Percentiles rank a stretch among this genome's conserved stretches.
These are phyloP conservation scores for Deroptyus accipitrinus DNA, from an alignment of 2,113 vertebrate species.

Conservation along the genomic window DNA sequence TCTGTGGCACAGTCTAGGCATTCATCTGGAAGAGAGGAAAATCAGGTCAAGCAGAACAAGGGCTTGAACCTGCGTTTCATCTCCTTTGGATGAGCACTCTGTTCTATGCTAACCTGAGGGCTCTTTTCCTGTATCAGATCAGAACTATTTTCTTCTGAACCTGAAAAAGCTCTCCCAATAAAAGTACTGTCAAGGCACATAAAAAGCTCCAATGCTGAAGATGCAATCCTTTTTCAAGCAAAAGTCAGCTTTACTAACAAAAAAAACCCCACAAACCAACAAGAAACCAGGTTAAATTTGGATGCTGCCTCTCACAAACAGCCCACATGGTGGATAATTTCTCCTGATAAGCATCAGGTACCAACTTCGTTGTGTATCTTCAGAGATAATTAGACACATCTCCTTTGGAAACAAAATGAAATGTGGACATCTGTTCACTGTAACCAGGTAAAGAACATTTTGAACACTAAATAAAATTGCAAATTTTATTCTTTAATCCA, in stretches of 20 bases:
- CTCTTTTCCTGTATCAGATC: not conserved
- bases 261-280: not conserved
- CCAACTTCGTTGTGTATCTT: not conserved
- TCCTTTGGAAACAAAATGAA: not conserved
- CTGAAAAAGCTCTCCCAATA: not conserved
- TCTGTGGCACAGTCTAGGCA: not conserved
- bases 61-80: not conserved
- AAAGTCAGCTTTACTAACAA: not conserved
- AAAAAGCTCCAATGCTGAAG: not conserved
- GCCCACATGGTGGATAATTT: constrained; percentile 24
- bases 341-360: constrained; percentile 22
- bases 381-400: not conserved
- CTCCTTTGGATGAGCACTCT: not conserved
- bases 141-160: not conserved
- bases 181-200: not conserved
- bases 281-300: constrained; percentile 7
- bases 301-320: not conserved
- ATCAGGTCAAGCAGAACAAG: not conserved
- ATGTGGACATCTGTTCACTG: not conserved
- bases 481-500: not conserved
- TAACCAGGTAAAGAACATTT: not conserved
- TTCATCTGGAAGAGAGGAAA: not conserved
- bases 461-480: not conserved
- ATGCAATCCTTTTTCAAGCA: not conserved
- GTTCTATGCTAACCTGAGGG: not conserved